Percentiles rank a stretch among this genome's conserved stretches.
These are phyloP conservation scores for Cerastoderma edule DNA, from an alignment of 2,888 invertebrate species.

Conservation along the genomic window DNA sequence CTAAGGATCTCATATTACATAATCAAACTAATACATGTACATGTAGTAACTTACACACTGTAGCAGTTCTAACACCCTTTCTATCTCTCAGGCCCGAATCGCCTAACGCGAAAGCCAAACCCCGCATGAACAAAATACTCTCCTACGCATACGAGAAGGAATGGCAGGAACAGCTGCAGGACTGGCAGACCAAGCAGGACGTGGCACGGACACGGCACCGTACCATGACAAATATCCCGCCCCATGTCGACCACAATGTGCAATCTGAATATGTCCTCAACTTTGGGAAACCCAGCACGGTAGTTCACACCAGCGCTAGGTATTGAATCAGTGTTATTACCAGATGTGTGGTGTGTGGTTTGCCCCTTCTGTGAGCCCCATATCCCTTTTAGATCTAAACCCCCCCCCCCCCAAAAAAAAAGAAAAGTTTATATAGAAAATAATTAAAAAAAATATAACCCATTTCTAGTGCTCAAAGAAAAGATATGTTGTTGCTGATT, in stretches of 20 bases:
- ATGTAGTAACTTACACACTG: no score
- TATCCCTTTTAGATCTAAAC: no score
- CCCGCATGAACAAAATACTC: constrained; percentile 70
- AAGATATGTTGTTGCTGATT: no score
- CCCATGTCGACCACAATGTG: constrained; percentile 38
- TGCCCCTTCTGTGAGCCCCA: not conserved
- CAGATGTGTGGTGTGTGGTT: not conserved
- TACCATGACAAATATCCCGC: constrained; percentile 47
- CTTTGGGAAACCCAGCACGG: constrained; percentile 49
- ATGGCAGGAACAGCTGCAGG: constrained; percentile 69
- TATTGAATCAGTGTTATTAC: constrained; percentile 11
- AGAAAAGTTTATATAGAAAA: no score
- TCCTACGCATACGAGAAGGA: constrained; percentile 71
- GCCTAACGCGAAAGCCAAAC: constrained; percentile 35
- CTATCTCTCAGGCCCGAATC: constrained; percentile 32
- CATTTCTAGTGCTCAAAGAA: no score
- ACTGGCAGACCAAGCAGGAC: constrained; percentile 67
- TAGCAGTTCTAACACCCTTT: not conserved
- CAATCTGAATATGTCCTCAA: constrained; percentile 62
- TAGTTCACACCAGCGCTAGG: constrained; percentile 32
- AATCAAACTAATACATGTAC: no score
- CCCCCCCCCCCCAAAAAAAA: no score
- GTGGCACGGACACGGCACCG: constrained; percentile 50
- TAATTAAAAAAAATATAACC: no score
- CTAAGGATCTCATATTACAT: no score